phyloP scores from a whole-genome alignment of 2,888 invertebrate species.

The Peribatodes rhomboidaria region DNA sequence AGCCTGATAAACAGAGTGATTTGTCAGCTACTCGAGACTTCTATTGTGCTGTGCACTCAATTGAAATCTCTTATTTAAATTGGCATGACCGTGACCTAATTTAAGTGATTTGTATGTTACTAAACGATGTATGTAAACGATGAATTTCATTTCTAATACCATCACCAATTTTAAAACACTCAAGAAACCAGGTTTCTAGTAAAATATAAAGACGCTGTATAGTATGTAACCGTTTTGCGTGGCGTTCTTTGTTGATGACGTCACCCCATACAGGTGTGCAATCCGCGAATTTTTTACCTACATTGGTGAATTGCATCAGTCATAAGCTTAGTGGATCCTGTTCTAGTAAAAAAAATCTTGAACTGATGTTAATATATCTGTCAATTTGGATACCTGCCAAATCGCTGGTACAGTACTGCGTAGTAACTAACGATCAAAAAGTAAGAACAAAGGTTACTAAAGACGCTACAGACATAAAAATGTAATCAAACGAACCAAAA shows the following conservation, averaged over 20 bases:
- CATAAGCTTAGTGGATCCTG: constrained; percentile 28
- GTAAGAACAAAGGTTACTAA: constrained; percentile 16
- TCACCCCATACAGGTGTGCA: constrained; percentile 66
- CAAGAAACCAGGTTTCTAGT: constrained; percentile 1
- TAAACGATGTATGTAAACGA: background rate
- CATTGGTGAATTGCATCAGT: constrained; percentile 55
- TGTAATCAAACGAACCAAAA: constrained; percentile 2
- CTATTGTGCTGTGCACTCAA: constrained; percentile 2
- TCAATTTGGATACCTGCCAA: constrained; percentile 27
- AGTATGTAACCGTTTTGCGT: constrained; percentile 42
- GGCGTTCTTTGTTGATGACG: constrained; percentile 62
- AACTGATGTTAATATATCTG: background rate
- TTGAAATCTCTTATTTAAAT: constrained; percentile 9
- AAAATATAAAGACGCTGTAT: constrained; percentile 34
- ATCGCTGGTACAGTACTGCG: constrained; percentile 7
- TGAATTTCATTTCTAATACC: background rate
- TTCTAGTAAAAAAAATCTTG: constrained; percentile 27
- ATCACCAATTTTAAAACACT: background rate
- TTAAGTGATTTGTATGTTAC: background rate
- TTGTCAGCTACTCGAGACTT: background rate
- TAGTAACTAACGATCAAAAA: constrained; percentile 6
- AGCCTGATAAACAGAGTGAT: background rate
- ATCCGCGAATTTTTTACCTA: constrained; percentile 56
- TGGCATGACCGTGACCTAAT: constrained; percentile 11
- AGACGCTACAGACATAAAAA: constrained; percentile 7